Base-by-base conservation (phyloP, 2,113 vertebrate species). In the Bubo bubo region DNA sequence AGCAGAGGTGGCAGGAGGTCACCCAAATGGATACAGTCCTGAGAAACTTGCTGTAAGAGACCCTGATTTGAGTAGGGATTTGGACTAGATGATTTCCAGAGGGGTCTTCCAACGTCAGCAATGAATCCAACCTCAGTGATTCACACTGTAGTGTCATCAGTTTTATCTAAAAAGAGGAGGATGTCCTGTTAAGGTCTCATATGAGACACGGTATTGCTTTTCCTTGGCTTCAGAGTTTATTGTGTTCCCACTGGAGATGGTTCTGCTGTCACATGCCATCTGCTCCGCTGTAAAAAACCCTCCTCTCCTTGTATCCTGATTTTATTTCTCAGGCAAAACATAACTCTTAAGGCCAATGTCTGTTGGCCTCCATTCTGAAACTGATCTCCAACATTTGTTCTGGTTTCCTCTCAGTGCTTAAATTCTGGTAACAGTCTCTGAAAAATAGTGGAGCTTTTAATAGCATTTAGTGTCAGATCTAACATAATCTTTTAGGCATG, bases 241-340 rank as follows among this genome's bases (percentile, higher is more conserved):
- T 45, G n/a, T 68, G 32, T 52, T 90, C 86, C 52, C 66, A 12
- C 32, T 52, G 55, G 82, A 81, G 43, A 35, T 75, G 52, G 27
- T 85, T 90, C 41, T 95, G 64, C 50, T 75, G 26, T 92, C 67
- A 68, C 13, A 79, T 68, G 30, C 60, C 68, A 79, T 95, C 86
- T 95, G 70, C 83, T 94, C 21, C 4, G 2, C 22, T 75, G 41
- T 45, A 79, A 66, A 24, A 86, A 92, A 71, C 30, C n/a, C 20
- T 75, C 30, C 16, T 75, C 39, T 89, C 34, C 39, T 41, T 60
- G 4, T 72, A 52, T 60, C 52, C 41, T 75, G n/a, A 79, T 91
- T 87, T 94, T 71, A 77, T 88, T 92, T 93, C 75, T 84, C 43
- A 86, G 30, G 24, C 28, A 39, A 92, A 92, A 92, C 55, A 52